Evolutionary conservation across 2,113 vertebrate species (phyloP).

Genomic region (Limnothrissa miodon): DNA sequence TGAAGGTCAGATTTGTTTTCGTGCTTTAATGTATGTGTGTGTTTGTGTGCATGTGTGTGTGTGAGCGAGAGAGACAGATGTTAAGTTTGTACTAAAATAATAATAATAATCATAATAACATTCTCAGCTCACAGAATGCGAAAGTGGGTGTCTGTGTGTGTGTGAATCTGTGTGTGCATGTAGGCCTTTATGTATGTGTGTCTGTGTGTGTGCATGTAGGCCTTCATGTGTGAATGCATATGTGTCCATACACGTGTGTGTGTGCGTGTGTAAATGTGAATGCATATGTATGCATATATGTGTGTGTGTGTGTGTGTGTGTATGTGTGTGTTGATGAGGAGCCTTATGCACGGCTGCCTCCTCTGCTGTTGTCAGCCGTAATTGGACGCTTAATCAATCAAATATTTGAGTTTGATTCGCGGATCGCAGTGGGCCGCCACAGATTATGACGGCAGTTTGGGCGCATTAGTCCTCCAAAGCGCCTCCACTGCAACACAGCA

Average conservation of each 20-base stretch:
- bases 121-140: neutral
- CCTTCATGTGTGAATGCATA: conserved; percentile 29
- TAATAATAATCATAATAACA: neutral
- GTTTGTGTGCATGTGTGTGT: conserved; percentile 44
- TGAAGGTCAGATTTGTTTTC: neutral
- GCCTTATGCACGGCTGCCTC: conserved; percentile 55
- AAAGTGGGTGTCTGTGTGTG: conserved; percentile 37
- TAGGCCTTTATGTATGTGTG: conserved; percentile 57
- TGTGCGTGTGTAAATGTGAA: neutral
- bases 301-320: conserved; percentile 32
- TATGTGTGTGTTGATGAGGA: conserved; percentile 34
- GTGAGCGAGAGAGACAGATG: conserved; percentile 22
- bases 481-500: conserved; percentile 56
- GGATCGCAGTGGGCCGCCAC: conserved; percentile 67
- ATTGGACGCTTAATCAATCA: conserved; percentile 79
- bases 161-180: conserved; percentile 53
- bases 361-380: conserved; percentile 65
- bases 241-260: conserved; percentile 22
- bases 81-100: neutral
- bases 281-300: conserved; percentile 51
- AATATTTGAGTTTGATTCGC: conserved; percentile 77
- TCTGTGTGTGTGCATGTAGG: conserved; percentile 54
- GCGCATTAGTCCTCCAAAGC: conserved; percentile 66
- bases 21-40: no score
- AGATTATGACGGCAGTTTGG: conserved; percentile 72